Evolutionary conservation across 2,888 invertebrate species (phyloP).

Genomic region (Tinea semifulvella): DNA sequence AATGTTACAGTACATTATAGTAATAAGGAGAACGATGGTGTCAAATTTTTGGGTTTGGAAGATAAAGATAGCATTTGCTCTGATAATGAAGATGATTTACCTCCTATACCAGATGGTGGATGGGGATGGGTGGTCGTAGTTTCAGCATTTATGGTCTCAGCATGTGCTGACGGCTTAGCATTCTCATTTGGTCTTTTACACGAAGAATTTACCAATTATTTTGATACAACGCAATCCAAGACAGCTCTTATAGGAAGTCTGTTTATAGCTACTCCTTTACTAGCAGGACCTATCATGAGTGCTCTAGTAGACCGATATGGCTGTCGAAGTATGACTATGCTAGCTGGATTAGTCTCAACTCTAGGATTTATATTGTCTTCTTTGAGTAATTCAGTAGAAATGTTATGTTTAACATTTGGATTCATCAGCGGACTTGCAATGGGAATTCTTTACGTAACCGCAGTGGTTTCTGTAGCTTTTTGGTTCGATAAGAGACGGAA

Average conservation of each 20-base stretch:
- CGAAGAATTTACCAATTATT: constrained; percentile 80
- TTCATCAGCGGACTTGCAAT: constrained; percentile 83
- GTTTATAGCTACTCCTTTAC: constrained; percentile 87
- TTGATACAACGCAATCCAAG: constrained; percentile 80
- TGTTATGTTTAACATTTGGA: constrained; percentile 85
- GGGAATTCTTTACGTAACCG: constrained; percentile 86
- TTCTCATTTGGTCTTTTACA: constrained; percentile 92
- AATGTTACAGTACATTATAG: constrained; percentile 28
- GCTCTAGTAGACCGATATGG: constrained; percentile 86
- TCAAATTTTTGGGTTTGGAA: constrained; percentile 55
- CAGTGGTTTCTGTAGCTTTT: constrained; percentile 89
- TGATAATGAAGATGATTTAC: constrained; percentile 47
- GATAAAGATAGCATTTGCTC: constrained; percentile 53
- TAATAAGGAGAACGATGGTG: constrained; percentile 33
- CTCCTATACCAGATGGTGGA: constrained; percentile 80
- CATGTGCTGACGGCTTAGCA: constrained; percentile 91
- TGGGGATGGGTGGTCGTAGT: constrained; percentile 92
- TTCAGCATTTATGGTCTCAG: constrained; percentile 84
- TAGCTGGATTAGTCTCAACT: constrained; percentile 75
- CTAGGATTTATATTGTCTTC: constrained; percentile 80
- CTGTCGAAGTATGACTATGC: constrained; percentile 76
- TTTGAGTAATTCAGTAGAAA: constrained; percentile 73
- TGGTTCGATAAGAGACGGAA: constrained; percentile 91
- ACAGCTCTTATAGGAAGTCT: constrained; percentile 90
- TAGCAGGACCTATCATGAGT: constrained; percentile 85